These are phyloP conservation scores for Corvus moneduloides DNA, from an alignment of 2,113 vertebrate genomes.

Conservation along the genomic window DNA sequence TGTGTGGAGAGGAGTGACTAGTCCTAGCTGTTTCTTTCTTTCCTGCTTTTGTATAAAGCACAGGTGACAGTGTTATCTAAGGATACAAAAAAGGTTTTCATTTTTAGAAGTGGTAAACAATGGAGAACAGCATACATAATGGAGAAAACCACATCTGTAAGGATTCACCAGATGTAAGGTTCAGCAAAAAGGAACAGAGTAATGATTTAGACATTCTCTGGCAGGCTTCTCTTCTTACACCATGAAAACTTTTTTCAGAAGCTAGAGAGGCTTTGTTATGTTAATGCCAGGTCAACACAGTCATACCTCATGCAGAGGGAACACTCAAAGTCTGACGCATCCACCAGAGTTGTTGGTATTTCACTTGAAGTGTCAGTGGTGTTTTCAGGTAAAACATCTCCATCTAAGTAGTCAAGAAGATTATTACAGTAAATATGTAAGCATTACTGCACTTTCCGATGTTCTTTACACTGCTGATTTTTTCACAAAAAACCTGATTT, in stretches of 20 bases:
- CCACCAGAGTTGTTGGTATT: constrained; percentile 76
- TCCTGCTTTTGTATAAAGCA: neutral
- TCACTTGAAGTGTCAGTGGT: constrained; percentile 4
- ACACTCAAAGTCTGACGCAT: constrained; percentile 89
- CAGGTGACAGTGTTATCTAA: neutral
- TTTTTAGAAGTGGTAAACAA: neutral
- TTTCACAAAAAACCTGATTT: neutral
- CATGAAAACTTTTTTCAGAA: neutral
- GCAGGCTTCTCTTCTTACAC: neutral
- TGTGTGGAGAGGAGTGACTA: neutral
- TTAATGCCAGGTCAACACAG: neutral
- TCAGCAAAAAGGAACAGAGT: neutral
- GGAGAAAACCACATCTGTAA: neutral
- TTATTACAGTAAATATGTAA: neutral
- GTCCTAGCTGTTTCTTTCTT: neutral
- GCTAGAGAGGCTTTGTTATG: neutral
- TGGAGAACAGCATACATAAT: neutral
- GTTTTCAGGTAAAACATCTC: constrained; percentile 34
- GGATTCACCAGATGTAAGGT: neutral
- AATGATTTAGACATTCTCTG: neutral
- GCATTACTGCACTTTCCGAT: neutral
- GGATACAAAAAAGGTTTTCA: neutral
- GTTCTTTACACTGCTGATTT: neutral
- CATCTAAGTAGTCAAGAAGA: constrained; percentile 67
- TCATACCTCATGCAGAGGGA: constrained; percentile 92